Conservation (phyloP, 2,888 invertebrate species). For the Sarcophaga subvicina region DNA sequence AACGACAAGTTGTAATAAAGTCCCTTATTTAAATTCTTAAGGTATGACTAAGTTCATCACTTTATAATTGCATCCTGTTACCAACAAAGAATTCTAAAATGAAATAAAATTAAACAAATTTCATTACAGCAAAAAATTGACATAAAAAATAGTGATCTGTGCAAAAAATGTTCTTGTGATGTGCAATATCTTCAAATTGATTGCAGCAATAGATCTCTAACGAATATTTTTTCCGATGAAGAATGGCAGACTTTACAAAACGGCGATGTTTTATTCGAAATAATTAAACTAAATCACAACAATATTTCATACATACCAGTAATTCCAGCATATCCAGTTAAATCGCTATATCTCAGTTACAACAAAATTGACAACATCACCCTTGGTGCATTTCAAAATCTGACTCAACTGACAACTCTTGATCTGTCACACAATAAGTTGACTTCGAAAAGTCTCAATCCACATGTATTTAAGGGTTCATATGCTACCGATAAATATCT, state of each 20-base stretch:
- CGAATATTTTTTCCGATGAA: slow-evolving; percentile 82
- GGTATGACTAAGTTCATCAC: not conserved
- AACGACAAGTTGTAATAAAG: too few species aligned
- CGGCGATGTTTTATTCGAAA: slow-evolving; percentile 76
- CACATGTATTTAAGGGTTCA: slow-evolving; percentile 86
- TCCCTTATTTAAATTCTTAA: not conserved
- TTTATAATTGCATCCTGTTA: too few species aligned
- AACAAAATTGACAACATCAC: slow-evolving; percentile 86
- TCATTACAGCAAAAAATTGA: slow-evolving; percentile 70
- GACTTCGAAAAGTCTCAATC: slow-evolving; percentile 84
- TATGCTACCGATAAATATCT: slow-evolving; percentile 74
- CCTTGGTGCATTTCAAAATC: slow-evolving; percentile 85
- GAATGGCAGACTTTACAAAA: slow-evolving; percentile 83
- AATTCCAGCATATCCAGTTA: slow-evolving; percentile 83
- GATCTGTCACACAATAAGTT: slow-evolving; percentile 88
- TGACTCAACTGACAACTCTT: slow-evolving; percentile 85
- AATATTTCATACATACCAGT: slow-evolving; percentile 74
- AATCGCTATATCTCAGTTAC: slow-evolving; percentile 84
- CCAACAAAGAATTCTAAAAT: not conserved
- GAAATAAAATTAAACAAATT: not conserved
- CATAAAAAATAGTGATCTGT: slow-evolving; percentile 80
- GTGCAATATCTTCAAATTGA: slow-evolving; percentile 82
- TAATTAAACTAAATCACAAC: slow-evolving; percentile 77
- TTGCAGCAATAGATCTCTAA: slow-evolving; percentile 83
- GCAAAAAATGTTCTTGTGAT: slow-evolving; percentile 83